Percentiles rank a stretch among this genome's conserved stretches.
Conservation (phyloP, 2,888 invertebrate genomes). For the Linyphia triangularis region DNA sequence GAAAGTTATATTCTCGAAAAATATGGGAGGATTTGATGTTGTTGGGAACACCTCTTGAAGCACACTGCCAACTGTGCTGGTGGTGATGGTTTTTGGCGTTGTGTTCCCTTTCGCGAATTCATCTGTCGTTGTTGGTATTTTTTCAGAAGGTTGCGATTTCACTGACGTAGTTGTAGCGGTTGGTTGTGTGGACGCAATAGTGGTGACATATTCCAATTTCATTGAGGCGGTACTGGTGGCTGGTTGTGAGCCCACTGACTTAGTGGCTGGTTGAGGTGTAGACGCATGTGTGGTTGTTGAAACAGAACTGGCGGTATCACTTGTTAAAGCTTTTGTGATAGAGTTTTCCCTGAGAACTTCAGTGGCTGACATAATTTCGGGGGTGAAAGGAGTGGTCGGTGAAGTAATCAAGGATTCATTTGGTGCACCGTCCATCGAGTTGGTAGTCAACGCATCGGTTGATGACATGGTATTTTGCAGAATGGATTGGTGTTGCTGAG, state of each 20-base stretch:
- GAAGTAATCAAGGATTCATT: not conserved
- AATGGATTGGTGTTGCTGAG: not conserved
- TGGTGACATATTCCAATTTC: too few species aligned
- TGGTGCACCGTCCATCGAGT: constrained; percentile 15
- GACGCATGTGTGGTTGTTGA: not conserved
- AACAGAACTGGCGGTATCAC: not conserved
- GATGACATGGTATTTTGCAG: not conserved
- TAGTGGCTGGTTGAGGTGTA: not conserved
- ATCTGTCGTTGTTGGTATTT: not conserved
- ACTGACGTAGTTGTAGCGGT: not conserved
- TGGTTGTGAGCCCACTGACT: not conserved
- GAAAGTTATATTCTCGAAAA: constrained; percentile 14
- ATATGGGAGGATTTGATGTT: not conserved
- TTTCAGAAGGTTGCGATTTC: not conserved
- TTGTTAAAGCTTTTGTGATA: not conserved
- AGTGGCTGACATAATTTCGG: not conserved
- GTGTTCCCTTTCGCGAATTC: not conserved
- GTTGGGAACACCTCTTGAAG: constrained; percentile 1
- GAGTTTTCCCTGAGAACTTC: not conserved
- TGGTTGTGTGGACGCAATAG: not conserved
- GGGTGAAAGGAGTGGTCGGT: not conserved
- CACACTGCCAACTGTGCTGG: not conserved
- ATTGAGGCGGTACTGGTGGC: not conserved
- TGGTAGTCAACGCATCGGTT: not conserved
- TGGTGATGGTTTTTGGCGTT: not conserved